Evolutionary conservation across 2,888 invertebrate genomes (phyloP), one percentile per base, ranked within the genome.

Genomic region (Emmelina monodactyla): DNA sequence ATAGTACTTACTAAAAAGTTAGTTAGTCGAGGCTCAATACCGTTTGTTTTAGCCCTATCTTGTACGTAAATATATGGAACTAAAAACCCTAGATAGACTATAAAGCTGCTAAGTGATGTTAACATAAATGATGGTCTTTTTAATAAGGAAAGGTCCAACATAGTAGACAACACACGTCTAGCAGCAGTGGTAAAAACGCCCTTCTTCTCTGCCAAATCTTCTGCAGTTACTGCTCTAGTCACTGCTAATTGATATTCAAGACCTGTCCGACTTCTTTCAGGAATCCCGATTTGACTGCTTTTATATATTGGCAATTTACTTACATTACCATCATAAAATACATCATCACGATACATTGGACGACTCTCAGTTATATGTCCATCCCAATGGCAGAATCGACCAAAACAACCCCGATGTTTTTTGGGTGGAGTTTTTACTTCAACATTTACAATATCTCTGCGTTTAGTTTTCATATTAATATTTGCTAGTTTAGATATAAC

Each of bases 321-420:
- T 33, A 79, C 32, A 37, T 59, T 66, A 1, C 78, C 75, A 10
- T 53, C 55, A 42, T 70, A 79, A 53, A 79, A 79, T 33, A 61
- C 72, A 44, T 79, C 78, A 47, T 79, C 78, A 38, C 78, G 56
- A 43, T 79, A 79, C 63, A 79, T 55, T 2, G 78, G 78, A 9
- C 78, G 63, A 25, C 72, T 56, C 38, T 73, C 55, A 13, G 56
- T 46, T 29, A 68, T 51, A 41, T 76, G 73, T 25, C 58, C 39
- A 38, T 76, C 70, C 78, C 78, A 78, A 11, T 55, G 52, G 45
- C 51, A 75, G 19, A 68, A 43, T 16, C 56, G 54, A 31, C 46
- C 51, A 53, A 66, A 73, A 41, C 62, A 73, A 35, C 53, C 12
- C 5, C 4, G 3, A 25, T n/a, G 3, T 29, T 29, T 29, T 13